These are phyloP conservation scores for Drosophila repletoides DNA, from an alignment of 1,140 invertebrate genomes.

Conservation along the genomic window DNA sequence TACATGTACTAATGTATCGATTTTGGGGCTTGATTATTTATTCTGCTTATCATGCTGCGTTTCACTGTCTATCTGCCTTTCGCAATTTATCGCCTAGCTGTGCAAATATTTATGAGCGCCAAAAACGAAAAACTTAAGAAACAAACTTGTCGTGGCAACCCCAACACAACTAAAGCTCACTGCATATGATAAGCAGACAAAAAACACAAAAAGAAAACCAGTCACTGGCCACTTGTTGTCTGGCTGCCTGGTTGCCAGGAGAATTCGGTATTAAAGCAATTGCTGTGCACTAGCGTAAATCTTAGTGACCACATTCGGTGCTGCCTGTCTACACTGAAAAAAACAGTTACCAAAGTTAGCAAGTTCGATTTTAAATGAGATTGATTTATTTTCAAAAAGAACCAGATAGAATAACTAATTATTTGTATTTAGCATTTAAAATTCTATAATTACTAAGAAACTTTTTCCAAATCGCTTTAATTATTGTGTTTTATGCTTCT, in stretches of 20 bases:
- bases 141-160: conserved; percentile 58
- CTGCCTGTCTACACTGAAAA: too few species aligned
- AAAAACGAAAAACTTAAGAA: conserved; percentile 63
- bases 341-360: too few species aligned
- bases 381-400: too few species aligned
- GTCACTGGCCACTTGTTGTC: conserved; percentile 28
- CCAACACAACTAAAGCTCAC: conserved; percentile 35
- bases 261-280: conserved; percentile 12
- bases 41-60: conserved; percentile 60
- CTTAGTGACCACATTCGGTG: conserved; percentile 26
- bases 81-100: conserved; percentile 44
- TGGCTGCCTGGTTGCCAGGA: not conserved
- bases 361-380: too few species aligned
- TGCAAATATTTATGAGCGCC: conserved; percentile 43
- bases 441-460: too few species aligned
- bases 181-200: conserved; percentile 27
- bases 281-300: conserved; percentile 39
- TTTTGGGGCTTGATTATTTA: conserved; percentile 33
- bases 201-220: conserved; percentile 40
- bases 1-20: conserved; percentile 22
- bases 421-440: too few species aligned
- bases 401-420: too few species aligned
- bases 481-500: too few species aligned
- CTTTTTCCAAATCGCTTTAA: too few species aligned
- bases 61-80: conserved; percentile 19